Conservation (phyloP, 2,888 invertebrate genomes). For the Melinaea menophilus region DNA sequence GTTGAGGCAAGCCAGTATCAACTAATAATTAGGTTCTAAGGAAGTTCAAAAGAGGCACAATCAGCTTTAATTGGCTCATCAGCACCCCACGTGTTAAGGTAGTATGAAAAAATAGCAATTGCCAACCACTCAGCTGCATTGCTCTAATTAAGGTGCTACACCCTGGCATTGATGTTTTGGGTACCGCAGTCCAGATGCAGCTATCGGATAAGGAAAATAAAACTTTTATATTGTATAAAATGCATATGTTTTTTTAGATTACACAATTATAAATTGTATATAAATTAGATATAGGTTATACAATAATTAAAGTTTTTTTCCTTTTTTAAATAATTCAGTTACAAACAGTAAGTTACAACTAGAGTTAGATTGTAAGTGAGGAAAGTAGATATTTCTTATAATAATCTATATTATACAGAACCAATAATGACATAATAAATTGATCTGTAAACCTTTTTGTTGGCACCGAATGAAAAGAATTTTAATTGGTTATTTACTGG, state of each 20-base stretch:
- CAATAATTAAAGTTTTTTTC: too few relatives aligned
- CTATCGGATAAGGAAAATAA: background rate
- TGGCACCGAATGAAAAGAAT: conserved; percentile 46
- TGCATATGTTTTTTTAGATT: too few relatives aligned
- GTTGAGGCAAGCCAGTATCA: conserved; percentile 1
- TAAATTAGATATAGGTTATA: too few relatives aligned
- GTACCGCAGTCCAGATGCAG: conserved; percentile 25
- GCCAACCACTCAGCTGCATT: conserved; percentile 49
- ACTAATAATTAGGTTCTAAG: conserved; percentile 41
- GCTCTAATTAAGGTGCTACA: conserved; percentile 61
- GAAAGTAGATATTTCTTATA: too few relatives aligned
- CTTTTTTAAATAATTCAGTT: too few relatives aligned
- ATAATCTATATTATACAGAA: conserved; percentile 33
- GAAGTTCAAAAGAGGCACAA: conserved; percentile 32
- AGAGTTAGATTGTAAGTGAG: too few relatives aligned
- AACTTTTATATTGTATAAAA: background rate
- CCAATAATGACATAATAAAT: conserved; percentile 25
- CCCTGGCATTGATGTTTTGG: conserved; percentile 41
- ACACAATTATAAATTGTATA: too few relatives aligned
- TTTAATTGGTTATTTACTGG: conserved; percentile 60
- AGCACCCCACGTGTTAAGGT: conserved; percentile 41
- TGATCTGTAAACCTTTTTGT: conserved; percentile 36
- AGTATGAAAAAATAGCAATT: conserved; percentile 55
- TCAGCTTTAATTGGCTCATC: conserved; percentile 54
- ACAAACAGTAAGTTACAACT: too few relatives aligned